Conservation (phyloP, 2,797 vertebrate genomes). For the Crocidura indochinensis region DNA sequence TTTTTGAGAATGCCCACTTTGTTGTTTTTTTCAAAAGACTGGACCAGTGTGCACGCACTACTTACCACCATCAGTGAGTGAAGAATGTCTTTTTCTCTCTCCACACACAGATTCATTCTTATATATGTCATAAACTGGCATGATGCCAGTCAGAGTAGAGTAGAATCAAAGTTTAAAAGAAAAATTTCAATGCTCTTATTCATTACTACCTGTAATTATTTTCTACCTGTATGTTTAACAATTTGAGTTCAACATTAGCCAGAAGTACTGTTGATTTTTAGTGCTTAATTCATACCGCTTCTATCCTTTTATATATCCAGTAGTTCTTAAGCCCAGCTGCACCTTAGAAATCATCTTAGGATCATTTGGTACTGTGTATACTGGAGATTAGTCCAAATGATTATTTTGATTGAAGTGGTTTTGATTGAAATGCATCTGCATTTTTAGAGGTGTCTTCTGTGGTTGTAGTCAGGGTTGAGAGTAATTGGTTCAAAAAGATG, state of each 20-base stretch:
- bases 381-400: neutral
- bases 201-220: slow-evolving; percentile 1
- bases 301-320: neutral
- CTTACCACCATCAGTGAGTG: too few species aligned
- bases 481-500: neutral
- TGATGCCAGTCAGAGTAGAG: neutral
- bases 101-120: neutral
- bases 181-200: neutral
- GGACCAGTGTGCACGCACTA: too few species aligned
- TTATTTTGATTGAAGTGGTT: slow-evolving; percentile 50
- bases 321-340: neutral
- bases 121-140: neutral
- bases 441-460: slow-evolving; percentile 14
- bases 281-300: neutral
- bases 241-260: neutral
- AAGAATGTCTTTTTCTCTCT: too few species aligned
- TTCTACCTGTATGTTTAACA: neutral
- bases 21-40: too few species aligned
- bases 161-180: neutral
- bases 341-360: neutral
- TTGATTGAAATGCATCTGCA: slow-evolving; percentile 32
- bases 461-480: slow-evolving; percentile 25
- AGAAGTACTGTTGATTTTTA: neutral
- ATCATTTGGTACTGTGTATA: neutral
- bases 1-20: too few species aligned